Evolutionary conservation across 2,888 invertebrate species (phyloP).

Genomic region (Orthosia gracilis): DNA sequence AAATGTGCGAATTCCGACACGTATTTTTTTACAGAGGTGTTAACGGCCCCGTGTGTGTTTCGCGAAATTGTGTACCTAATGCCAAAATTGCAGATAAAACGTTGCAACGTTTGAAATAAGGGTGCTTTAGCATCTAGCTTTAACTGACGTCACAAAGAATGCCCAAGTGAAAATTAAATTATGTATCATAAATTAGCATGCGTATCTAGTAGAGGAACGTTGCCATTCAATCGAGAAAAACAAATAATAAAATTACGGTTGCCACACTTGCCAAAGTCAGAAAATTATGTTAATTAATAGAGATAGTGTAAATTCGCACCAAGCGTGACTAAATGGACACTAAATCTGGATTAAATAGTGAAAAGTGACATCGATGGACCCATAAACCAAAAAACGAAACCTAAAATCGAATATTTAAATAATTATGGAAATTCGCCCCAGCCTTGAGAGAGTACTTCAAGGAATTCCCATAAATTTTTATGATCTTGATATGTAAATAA

Average conservation of each 20-base stretch:
- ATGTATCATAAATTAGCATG: background rate
- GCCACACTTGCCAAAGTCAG: conserved; percentile 6
- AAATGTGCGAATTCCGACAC: too few species aligned
- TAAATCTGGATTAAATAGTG: conserved; percentile 11
- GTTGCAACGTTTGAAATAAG: background rate
- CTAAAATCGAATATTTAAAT: conserved; percentile 51
- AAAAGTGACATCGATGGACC: conserved; percentile 17
- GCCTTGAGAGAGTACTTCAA: conserved; percentile 58
- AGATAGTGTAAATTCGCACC: conserved; percentile 8
- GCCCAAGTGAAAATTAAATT: background rate
- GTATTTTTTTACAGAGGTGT: background rate
- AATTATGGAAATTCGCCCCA: conserved; percentile 58
- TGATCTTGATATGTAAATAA: conserved; percentile 60
- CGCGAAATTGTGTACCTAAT: background rate
- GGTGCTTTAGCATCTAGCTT: background rate
- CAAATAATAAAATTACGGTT: conserved; percentile 8
- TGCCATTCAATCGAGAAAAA: conserved; percentile 7
- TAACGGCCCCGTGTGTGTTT: too few species aligned
- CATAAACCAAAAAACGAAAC: conserved; percentile 35
- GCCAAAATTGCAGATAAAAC: background rate
- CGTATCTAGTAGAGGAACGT: background rate
- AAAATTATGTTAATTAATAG: conserved; percentile 29
- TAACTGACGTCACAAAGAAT: background rate
- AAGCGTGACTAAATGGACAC: conserved; percentile 10
- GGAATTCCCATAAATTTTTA: conserved; percentile 62